Evolutionary conservation across 30 jellyfish, hydroid and myxozoan species (phyloP), one percentile per base, ranked within the genome.

Genomic region (Catostylus mosaicus): DNA sequence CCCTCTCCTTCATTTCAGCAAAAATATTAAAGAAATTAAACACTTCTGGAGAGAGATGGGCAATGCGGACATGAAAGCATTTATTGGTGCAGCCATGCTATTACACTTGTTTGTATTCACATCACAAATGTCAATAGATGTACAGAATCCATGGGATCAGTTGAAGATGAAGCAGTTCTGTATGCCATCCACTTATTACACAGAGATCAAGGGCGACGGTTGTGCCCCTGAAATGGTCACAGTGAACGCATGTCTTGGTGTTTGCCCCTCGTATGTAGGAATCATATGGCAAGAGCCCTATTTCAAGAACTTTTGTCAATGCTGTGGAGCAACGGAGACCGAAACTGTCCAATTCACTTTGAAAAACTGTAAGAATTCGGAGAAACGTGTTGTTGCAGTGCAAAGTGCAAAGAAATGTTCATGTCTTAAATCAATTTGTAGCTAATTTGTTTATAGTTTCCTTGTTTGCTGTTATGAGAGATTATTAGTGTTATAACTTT

Each of bases 171-270:
- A 83, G n/a, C 46, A 47, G 23, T 83, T 83, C 35, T 85, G 95
- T 57, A 18, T 60, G 20, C 77, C 75, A 56, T 35, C 61, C 12
- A 12, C 63, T 3, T 85, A 74, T 69, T 22, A 24, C 14, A 30
- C 32, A 34, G 48, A 31, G 12, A 70, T 75, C 11, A 51, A 19
- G 48, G 38, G 77, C 35, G 71, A 46, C 8, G 95, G 95, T 1
- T 85, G 95, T 68, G 48, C 19, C 22, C 67, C 89, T 2, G 89
- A 85, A 67, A 35, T 26, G 18, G 73, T 85, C 16, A 36, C 77
- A 31, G 85, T 85, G 32, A 73, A 40, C 62, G 95, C 89, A 0
- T 85, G 95, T 59, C 83, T 85, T 23, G 95, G 95, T 35, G 59
- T 73, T 4, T 85, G 95, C 47, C 88, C 75, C 30, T 85, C 95